Evolutionary conservation across 2,113 vertebrate genomes (phyloP), one percentile per base, ranked within the genome.

Genomic region (Mugil cephalus): DNA sequence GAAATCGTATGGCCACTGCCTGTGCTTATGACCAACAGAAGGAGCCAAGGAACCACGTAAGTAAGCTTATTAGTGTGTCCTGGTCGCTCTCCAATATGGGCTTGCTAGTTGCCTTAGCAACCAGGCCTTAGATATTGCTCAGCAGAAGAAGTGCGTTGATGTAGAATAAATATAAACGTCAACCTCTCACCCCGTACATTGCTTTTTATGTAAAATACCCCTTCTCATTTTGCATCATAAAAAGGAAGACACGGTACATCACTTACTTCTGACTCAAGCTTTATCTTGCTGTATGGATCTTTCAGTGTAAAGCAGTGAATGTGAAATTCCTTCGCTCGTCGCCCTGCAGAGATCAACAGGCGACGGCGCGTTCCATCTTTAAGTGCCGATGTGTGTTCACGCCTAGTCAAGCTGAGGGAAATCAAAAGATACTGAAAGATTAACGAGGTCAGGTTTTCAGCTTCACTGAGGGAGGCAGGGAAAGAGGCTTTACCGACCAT

Each of bases 61-160:
- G 79, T 88, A 88, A 93, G 84, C 82, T 85, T 86, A 90, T 84
- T 86, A 92, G 86, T 83, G 87, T 80, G 74, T 90, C 71, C 84
- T 80, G 78, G 85, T 86, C n/a, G 63, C 60, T 83, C 82, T 84
- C 86, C 87, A 78, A 59, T 79, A 80, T 71, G 74, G 79, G 79
- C 78, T 87, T 79, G 78, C 80, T 84, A 69, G 92, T 93, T 91
- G 72, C 93, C 85, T 92, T 91, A 81, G 93, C 85, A 92, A 94
- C 94, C 56, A 40, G 69, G 86, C 65, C 74, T 69, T 50, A 55
- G 83, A 80, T 77, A 86, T 67, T 73, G 76, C 69, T 85, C 72
- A 51, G 58, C 17, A 38, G 53, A 65, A 83, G 69, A 83, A 48
- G 47, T 42, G 56, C 53, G 73, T 36, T 21, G 69, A 78, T 80